Evolutionary conservation across 2,888 invertebrate species (phyloP).

Genomic region (Polymixis flavicincta): DNA sequence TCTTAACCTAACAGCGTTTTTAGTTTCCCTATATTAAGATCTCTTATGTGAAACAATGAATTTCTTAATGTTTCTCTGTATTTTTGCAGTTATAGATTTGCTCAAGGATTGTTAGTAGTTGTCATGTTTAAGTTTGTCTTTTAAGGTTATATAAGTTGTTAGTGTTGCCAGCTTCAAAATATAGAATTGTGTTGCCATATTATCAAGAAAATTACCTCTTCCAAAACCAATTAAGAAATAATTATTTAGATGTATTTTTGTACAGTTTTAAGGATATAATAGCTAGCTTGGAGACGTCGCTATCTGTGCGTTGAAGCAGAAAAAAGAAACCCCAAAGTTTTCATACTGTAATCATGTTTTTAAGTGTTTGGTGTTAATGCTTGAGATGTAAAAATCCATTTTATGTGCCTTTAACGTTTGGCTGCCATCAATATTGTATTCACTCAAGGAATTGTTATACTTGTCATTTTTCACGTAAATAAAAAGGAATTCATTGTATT

Average conservation of each 20-base stretch:
- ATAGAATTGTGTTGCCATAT: conserved; percentile 69
- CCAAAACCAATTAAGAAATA: conserved; percentile 53
- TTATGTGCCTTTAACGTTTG: conserved; percentile 82
- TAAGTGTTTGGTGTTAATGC: conserved; percentile 67
- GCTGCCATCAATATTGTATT: conserved; percentile 78
- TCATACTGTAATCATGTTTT: conserved; percentile 71
- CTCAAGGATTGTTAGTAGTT: conserved; percentile 84
- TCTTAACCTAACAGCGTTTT: conserved; percentile 69
- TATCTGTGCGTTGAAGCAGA: conserved; percentile 29
- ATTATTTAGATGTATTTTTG: conserved; percentile 66
- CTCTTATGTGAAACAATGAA: conserved; percentile 82
- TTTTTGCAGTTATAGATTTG: conserved; percentile 72
- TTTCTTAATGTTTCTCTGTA: conserved; percentile 72
- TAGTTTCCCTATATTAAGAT: conserved; percentile 77
- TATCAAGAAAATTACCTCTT: conserved; percentile 56
- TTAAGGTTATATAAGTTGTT: conserved; percentile 68
- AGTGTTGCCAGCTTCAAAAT: conserved; percentile 67
- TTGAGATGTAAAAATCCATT: conserved; percentile 71
- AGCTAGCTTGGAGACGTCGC: conserved; percentile 48
- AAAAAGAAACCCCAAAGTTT: conserved; percentile 62
- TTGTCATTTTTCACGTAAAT: conserved; percentile 84
- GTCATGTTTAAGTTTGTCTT: conserved; percentile 69
- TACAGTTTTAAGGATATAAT: conserved; percentile 63
- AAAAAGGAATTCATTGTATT: conserved; percentile 87
- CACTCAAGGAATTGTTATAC: conserved; percentile 79